Percentiles rank a stretch among this genome's conserved stretches.
Evolutionary conservation across 2,888 invertebrate species (phyloP).

Genomic region (Eupithecia insigniata): DNA sequence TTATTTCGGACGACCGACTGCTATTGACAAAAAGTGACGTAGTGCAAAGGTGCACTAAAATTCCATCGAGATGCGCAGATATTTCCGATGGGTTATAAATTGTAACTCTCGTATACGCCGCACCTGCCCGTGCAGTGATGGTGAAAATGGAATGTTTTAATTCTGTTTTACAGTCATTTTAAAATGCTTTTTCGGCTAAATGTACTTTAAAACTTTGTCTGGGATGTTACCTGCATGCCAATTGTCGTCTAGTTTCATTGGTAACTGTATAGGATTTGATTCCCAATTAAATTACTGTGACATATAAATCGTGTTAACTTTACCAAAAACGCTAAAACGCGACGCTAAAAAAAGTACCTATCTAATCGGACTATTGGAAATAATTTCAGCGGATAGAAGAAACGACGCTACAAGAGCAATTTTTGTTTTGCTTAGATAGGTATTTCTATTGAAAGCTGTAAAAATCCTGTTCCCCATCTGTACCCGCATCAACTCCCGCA

Average conservation of each 20-base stretch:
- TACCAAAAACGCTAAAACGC: too few relatives aligned
- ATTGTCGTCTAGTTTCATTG: background rate
- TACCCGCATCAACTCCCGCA: background rate
- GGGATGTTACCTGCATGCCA: background rate
- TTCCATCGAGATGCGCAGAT: background rate
- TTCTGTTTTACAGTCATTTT: constrained; percentile 15
- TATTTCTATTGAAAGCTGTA: background rate
- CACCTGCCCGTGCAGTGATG: constrained; percentile 35
- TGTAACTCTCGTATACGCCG: constrained; percentile 22
- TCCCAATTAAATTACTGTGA: background rate
- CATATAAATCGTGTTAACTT: background rate
- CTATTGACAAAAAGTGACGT: background rate
- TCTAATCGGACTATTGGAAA: too few relatives aligned
- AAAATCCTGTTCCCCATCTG: background rate
- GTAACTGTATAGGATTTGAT: background rate
- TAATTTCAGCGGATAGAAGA: background rate
- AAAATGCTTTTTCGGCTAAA: background rate
- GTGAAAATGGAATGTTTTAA: constrained; percentile 37
- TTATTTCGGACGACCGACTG: background rate
- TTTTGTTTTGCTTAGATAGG: background rate
- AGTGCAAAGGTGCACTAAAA: background rate
- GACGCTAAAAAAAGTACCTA: too few relatives aligned
- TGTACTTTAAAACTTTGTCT: background rate
- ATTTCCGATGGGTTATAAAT: background rate
- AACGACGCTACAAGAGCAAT: background rate